Conservation (phyloP, 2,888 invertebrate genomes). For the Dioctria rufipes region DNA sequence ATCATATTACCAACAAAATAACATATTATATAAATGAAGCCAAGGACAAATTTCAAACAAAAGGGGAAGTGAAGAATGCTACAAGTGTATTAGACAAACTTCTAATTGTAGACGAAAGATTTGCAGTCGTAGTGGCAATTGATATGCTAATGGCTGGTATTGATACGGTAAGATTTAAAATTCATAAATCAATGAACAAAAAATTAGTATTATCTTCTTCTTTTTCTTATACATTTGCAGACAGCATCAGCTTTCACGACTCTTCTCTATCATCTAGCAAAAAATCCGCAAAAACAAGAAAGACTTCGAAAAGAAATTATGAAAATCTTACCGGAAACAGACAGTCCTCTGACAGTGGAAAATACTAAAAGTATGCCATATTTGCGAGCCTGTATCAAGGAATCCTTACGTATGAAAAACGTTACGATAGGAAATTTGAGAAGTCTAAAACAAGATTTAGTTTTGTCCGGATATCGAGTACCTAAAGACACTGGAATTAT, state of each 20-base stretch:
- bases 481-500: constrained; percentile 77
- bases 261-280: constrained; percentile 75
- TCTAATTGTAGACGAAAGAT: constrained; percentile 65
- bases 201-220: not conserved
- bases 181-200: not conserved
- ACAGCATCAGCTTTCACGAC: constrained; percentile 71
- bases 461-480: constrained; percentile 75
- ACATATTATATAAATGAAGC: constrained; percentile 67
- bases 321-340: constrained; percentile 67
- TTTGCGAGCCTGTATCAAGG: constrained; percentile 81
- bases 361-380: constrained; percentile 73
- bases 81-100: constrained; percentile 73
- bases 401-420: constrained; percentile 76
- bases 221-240: constrained; percentile 64
- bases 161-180: constrained; percentile 61
- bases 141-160: constrained; percentile 63
- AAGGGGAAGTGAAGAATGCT: constrained; percentile 59
- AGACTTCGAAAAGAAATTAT: constrained; percentile 75
- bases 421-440: constrained; percentile 75
- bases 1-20: constrained; percentile 60
- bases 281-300: constrained; percentile 76
- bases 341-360: constrained; percentile 68
- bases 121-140: constrained; percentile 63
- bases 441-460: constrained; percentile 73
- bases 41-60: constrained; percentile 59